A percentile compares a stretch with the other conserved stretches of the same genome.
These are phyloP conservation scores for Rhabdomys dilectus DNA, from an alignment of 2,113 vertebrate species.

Conservation along the genomic window DNA sequence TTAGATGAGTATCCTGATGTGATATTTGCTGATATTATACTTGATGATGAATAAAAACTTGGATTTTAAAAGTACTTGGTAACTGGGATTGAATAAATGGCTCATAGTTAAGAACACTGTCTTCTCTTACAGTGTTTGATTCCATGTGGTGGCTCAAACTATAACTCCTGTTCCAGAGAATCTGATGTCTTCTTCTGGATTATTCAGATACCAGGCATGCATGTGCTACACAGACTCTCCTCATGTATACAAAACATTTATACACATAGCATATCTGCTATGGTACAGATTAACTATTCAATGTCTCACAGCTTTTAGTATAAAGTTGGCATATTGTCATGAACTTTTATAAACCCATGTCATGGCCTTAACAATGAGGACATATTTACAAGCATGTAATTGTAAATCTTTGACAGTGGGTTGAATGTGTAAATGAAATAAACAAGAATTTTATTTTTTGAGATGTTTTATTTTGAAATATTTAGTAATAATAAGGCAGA, in stretches of 20 bases:
- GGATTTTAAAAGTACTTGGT: background rate
- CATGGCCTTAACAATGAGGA: background rate
- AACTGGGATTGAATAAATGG: background rate
- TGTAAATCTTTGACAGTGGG: background rate
- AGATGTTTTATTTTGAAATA: conserved; percentile 8
- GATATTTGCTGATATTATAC: background rate
- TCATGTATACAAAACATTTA: background rate
- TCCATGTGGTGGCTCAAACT: background rate
- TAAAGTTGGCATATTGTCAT: background rate
- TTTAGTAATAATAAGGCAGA: background rate
- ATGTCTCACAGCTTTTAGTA: background rate
- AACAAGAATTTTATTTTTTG: conserved; percentile 7
- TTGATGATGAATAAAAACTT: background rate
- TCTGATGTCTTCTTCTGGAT: background rate
- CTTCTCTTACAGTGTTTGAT: background rate
- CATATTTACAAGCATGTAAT: background rate
- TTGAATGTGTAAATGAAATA: background rate
- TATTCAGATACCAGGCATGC: background rate
- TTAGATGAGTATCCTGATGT: background rate
- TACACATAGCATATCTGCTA: background rate
- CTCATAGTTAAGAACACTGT: background rate
- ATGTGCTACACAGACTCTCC: too few species aligned
- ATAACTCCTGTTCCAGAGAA: background rate
- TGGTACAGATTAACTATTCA: background rate
- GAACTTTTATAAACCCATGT: background rate